Percentiles rank a stretch among this genome's conserved stretches.
These are phyloP conservation scores for Polypterus senegalus DNA, from an alignment of 2,113 vertebrate species.

Conservation along the genomic window DNA sequence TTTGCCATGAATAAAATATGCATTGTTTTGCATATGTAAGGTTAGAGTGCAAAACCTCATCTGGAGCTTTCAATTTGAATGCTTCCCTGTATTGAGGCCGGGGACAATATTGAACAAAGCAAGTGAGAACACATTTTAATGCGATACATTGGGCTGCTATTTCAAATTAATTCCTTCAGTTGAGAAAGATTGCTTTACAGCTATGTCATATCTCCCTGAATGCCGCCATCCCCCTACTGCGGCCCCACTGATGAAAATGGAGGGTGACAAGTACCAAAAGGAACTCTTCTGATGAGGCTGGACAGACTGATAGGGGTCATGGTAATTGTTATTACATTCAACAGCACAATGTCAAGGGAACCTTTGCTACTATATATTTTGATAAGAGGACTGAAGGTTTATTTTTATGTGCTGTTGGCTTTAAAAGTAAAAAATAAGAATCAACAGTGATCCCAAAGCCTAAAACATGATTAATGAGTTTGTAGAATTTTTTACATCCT, in stretches of 20 bases:
- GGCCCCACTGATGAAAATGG: constrained; percentile 79
- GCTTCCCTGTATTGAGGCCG: constrained; percentile 24
- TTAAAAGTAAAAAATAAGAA: background rate
- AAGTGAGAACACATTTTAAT: constrained; percentile 70
- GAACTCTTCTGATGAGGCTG: constrained; percentile 60
- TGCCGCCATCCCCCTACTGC: constrained; percentile 37
- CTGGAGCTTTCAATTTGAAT: constrained; percentile 37
- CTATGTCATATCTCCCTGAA: constrained; percentile 89
- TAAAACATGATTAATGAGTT: too few species aligned
- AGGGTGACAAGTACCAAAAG: constrained; percentile 74
- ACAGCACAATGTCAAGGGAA: constrained; percentile 63
- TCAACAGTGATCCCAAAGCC: too few species aligned
- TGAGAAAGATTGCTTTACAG: constrained; percentile 88
- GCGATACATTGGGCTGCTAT: constrained; percentile 84
- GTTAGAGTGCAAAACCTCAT: constrained; percentile 40
- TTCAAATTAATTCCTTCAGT: constrained; percentile 96
- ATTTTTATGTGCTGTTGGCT: background rate
- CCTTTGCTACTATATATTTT: constrained; percentile 31
- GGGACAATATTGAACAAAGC: constrained; percentile 24
- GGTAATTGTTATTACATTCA: constrained; percentile 84
- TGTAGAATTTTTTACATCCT: too few species aligned
- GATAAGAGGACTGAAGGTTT: background rate
- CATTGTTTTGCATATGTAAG: constrained; percentile 47
- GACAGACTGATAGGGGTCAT: constrained; percentile 79
- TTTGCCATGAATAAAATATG: constrained; percentile 19